Evolutionary conservation across 2,888 invertebrate species (phyloP).

Genomic region (Hypercompe scribonia): DNA sequence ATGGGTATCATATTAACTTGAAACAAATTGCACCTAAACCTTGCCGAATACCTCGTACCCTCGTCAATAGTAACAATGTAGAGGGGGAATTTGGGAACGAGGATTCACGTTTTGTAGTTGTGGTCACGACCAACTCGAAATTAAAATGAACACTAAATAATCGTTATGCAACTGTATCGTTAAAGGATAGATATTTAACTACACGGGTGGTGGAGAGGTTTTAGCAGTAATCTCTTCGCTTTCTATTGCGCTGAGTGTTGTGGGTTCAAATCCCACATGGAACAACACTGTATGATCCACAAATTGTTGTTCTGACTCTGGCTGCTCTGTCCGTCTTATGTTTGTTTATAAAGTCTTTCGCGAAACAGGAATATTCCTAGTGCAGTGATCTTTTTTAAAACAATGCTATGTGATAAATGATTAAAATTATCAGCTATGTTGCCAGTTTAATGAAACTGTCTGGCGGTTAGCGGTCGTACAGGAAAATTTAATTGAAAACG

Average conservation of each 20-base stretch:
- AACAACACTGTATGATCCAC: too few species aligned
- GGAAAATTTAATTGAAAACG: slow-evolving; percentile 50
- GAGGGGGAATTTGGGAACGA: slow-evolving; percentile 48
- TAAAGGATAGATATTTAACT: slow-evolving; percentile 19
- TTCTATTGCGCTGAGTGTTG: too few species aligned
- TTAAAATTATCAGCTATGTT: slow-evolving; percentile 40
- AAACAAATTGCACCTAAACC: slow-evolving; percentile 58
- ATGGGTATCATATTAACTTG: slow-evolving; percentile 53
- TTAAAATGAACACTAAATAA: slow-evolving; percentile 40
- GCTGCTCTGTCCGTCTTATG: too few species aligned
- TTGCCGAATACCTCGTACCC: slow-evolving; percentile 61
- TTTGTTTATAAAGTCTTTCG: too few species aligned
- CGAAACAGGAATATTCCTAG: too few species aligned
- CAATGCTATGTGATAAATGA: too few species aligned
- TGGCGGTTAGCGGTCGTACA: slow-evolving; percentile 40
- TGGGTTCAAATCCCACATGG: too few species aligned
- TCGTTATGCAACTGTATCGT: slow-evolving; percentile 9
- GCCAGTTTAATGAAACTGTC: slow-evolving; percentile 43
- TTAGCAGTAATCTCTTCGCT: too few species aligned
- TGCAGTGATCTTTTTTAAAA: too few species aligned
- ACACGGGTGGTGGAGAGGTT: too few species aligned
- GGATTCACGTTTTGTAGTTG: slow-evolving; percentile 61
- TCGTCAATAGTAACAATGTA: slow-evolving; percentile 60
- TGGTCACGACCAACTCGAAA: slow-evolving; percentile 49
- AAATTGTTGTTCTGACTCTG: too few species aligned